Conservation (phyloP, 2,888 invertebrate genomes). For the Argyra leucocephala region DNA sequence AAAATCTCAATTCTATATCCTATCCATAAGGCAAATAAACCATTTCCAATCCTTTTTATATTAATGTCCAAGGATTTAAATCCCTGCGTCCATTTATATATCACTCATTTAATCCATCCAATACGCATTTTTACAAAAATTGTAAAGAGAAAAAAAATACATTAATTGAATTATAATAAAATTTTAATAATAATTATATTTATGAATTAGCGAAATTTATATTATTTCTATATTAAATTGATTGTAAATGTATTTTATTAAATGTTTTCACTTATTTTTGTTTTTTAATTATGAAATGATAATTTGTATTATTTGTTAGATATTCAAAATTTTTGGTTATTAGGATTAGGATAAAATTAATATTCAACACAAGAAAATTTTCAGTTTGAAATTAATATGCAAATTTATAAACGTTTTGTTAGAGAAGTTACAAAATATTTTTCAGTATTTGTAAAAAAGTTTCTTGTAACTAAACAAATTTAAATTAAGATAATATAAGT, state of each 20-base stretch:
- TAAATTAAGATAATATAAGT: too few species aligned
- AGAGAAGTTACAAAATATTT: too few species aligned
- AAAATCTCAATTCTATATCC: background rate
- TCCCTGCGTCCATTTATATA: conserved; percentile 2
- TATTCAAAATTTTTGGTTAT: background rate
- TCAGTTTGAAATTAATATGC: too few species aligned
- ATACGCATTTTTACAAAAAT: background rate
- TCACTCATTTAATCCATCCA: background rate
- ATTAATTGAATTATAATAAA: background rate
- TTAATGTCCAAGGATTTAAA: conserved; percentile 4
- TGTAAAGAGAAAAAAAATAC: conserved; percentile 2
- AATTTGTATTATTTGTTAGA: background rate
- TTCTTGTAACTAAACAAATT: too few species aligned
- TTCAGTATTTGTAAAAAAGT: too few species aligned
- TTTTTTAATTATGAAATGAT: background rate
- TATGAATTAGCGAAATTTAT: background rate
- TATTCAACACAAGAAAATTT: too few species aligned
- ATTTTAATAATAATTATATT: background rate
- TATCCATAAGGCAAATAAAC: background rate
- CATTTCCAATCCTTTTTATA: background rate
- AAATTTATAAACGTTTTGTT: too few species aligned
- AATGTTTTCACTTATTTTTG: too few species aligned
- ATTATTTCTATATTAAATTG: background rate
- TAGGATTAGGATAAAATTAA: too few species aligned
- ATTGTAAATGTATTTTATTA: background rate